A percentile compares a stretch with the other conserved stretches of the same genome.
phyloP scores from a whole-genome alignment of 2,797 vertebrate genomes.

The Poeciliopsis paucimaculata region DNA sequence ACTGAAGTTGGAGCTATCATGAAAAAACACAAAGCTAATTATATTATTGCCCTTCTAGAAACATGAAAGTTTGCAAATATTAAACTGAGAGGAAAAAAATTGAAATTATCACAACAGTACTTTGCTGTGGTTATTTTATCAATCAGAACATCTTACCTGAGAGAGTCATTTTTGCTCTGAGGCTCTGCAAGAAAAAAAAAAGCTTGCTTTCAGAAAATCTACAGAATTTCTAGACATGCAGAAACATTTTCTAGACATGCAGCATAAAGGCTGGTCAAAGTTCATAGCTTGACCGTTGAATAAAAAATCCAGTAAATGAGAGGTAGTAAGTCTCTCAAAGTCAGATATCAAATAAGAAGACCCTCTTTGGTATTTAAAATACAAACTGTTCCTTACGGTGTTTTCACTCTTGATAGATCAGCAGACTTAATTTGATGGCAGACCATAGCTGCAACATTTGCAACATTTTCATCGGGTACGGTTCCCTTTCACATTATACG shows the following conservation, averaged over 20 bases:
- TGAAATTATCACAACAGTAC: neutral
- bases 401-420: no score
- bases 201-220: neutral
- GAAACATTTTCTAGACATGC: neutral
- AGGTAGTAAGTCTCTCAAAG: neutral
- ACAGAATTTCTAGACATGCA: neutral
- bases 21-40: neutral
- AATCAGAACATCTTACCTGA: constrained; percentile 64
- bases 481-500: no score
- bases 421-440: no score
- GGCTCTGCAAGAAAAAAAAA: constrained; percentile 67
- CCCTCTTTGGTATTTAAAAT: neutral
- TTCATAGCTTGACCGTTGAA: neutral
- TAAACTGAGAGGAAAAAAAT: neutral
- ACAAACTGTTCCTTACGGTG: neutral
- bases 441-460: no score
- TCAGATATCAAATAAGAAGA: neutral
- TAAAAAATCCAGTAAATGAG: neutral
- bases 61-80: neutral
- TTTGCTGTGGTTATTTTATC: neutral
- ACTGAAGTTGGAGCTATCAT: constrained; percentile 8
- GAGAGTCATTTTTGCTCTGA: constrained; percentile 65
- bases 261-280: neutral
- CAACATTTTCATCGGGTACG: no score
- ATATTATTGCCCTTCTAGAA: neutral